These are phyloP conservation scores for Ormyrus labotus DNA, from an alignment of 2,888 invertebrate species.

Conservation along the genomic window DNA sequence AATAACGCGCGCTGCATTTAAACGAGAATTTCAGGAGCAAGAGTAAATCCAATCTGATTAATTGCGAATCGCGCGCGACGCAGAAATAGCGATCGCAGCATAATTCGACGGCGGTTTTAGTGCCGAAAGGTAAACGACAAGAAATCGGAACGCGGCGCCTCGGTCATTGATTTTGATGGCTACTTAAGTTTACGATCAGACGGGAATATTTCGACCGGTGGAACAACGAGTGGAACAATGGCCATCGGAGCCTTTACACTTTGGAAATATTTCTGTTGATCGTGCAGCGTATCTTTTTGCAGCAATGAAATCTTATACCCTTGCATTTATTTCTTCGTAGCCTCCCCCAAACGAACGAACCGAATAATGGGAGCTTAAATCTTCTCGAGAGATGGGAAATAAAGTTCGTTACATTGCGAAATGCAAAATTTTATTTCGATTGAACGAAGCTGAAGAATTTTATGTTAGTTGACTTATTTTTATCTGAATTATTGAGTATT, in stretches of 20 bases:
- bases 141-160: constrained; percentile 49
- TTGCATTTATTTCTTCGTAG: not conserved
- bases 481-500: no score
- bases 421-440: no score
- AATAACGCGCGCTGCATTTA: constrained; percentile 34
- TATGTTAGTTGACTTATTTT: no score
- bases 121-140: constrained; percentile 50
- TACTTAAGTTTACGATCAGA: constrained; percentile 46
- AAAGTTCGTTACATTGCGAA: no score
- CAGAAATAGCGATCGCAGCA: constrained; percentile 44
- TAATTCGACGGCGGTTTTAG: constrained; percentile 44
- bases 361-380: no score
- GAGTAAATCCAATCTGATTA: constrained; percentile 44
- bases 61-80: constrained; percentile 15
- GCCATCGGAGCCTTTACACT: not conserved
- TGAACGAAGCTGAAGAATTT: no score
- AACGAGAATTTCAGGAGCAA: constrained; percentile 17
- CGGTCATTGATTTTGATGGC: constrained; percentile 52
- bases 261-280: not conserved
- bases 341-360: not conserved
- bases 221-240: not conserved
- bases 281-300: not conserved
- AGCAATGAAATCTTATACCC: not conserved
- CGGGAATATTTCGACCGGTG: constrained; percentile 23
- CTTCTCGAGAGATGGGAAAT: no score